Evolutionary conservation across 2,797 vertebrate species (phyloP), one percentile per base, ranked within the genome.

Genomic region (Pagetopsis macropterus): DNA sequence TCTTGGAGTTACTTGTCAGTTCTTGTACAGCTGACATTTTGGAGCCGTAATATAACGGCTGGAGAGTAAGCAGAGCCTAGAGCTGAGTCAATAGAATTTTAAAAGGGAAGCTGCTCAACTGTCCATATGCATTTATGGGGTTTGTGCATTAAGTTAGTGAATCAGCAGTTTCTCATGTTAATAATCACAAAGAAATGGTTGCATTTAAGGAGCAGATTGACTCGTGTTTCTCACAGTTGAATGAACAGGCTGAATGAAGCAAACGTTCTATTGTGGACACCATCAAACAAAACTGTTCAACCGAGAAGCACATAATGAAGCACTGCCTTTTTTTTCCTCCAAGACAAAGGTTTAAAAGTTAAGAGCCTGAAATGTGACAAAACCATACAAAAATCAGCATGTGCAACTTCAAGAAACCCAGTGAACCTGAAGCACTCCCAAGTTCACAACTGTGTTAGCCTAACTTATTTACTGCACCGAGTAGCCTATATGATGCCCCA

Each of bases 21-120:
- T 70, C 33, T 58, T 48, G 50, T 27, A 23, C 1, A 40, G 63
- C 46, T 83, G 81, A 65, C 76, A 69, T 82, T 85, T 84, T 75
- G 41, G 48, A 76, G 54, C 50, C 50, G 48, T 64, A 44, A 41
- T 19, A 41, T 70, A 78, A 65, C 63, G 68, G 54, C 63, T 65
- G 52, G 43, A 64, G 31, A 65, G 49, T 49, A 43, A 81, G 62
- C 51, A 45, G 57, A 71, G 75, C 74, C 67, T 17, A 14, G n/a
- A 76, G 72, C 64, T 15, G 10, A 73, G 79, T 81, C 74, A 54
- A 79, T 82, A 60, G 2, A 16, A 46, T 19, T 55, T 44, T 6
- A 15, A 40, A 27, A 14, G 63, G 17, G 63, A 73, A 73, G 66
- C 27, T 6, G n/a, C 70, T 61, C 17, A 79, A 52, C 59, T 69